Evolutionary conservation across 2,797 vertebrate genomes (phyloP).

Genomic region (Myotis planiceps): DNA sequence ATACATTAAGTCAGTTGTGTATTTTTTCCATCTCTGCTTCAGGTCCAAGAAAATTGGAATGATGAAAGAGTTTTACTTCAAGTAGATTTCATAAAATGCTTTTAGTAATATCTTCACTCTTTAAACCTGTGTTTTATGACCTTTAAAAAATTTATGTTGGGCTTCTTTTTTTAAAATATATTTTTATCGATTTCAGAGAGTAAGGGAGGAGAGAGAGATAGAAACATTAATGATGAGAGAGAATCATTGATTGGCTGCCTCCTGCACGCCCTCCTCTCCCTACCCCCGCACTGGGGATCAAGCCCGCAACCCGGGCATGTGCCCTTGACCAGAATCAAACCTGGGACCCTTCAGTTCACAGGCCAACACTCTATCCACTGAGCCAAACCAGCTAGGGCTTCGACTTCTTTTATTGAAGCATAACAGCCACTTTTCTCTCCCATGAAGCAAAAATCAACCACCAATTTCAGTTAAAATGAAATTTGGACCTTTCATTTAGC

Average conservation of each 20-base stretch:
- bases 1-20: not conserved
- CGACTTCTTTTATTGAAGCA: not conserved
- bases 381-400: not conserved
- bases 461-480: conserved; percentile 39
- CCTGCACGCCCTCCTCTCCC: too few relatives aligned
- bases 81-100: conserved; percentile 42
- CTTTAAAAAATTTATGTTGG: not conserved
- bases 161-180: not conserved
- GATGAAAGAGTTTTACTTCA: conserved; percentile 26
- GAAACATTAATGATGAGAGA: too few relatives aligned
- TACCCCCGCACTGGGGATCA: too few relatives aligned
- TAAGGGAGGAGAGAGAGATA: too few relatives aligned
- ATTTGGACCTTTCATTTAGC: not conserved
- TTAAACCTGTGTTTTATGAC: conserved; percentile 26
- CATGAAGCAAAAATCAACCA: conserved; percentile 12
- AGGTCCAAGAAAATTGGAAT: conserved; percentile 16
- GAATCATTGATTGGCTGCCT: too few relatives aligned
- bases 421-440: not conserved
- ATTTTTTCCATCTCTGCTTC: not conserved
- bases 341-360: too few relatives aligned
- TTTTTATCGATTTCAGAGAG: too few relatives aligned
- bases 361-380: too few relatives aligned
- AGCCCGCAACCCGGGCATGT: too few relatives aligned
- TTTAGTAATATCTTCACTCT: not conserved
- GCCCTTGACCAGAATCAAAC: too few relatives aligned